Percentiles rank a stretch among this genome's conserved stretches.
These are phyloP conservation scores for Macquaria ambigua DNA, from an alignment of 2,113 vertebrate species.

Conservation along the genomic window DNA sequence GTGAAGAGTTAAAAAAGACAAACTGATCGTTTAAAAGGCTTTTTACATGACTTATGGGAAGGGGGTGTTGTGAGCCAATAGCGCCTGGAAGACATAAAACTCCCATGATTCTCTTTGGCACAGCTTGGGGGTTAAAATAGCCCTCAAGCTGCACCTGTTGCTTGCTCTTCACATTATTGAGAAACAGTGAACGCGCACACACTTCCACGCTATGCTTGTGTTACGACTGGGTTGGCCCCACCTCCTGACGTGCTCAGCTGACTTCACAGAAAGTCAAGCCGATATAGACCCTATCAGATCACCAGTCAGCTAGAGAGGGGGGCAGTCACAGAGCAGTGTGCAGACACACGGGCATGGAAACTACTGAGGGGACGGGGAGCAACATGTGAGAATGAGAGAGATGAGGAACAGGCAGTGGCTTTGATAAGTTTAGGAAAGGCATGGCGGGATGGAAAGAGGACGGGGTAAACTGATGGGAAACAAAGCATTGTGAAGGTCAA, in stretches of 20 bases:
- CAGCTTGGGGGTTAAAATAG: conserved; percentile 73
- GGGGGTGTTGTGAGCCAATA: conserved; percentile 3
- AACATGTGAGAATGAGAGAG: neutral
- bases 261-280: conserved; percentile 41
- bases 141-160: conserved; percentile 70
- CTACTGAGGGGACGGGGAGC: neutral
- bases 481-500: neutral
- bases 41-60: neutral
- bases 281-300: conserved; percentile 21
- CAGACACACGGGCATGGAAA: neutral
- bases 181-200: conserved; percentile 37
- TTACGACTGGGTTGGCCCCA: neutral
- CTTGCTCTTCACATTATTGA: conserved; percentile 53
- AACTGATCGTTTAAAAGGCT: neutral
- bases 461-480: neutral
- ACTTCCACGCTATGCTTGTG: neutral
- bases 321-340: conserved; percentile 21
- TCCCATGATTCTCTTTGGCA: conserved; percentile 50
- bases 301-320: conserved; percentile 2
- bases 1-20: neutral
- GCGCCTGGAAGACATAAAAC: conserved; percentile 27
- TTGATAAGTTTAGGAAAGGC: neutral
- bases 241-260: conserved; percentile 31
- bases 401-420: neutral
- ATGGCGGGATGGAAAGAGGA: neutral